phyloP scores from a whole-genome alignment of 2,888 invertebrate species.

The Catonia carolina region DNA sequence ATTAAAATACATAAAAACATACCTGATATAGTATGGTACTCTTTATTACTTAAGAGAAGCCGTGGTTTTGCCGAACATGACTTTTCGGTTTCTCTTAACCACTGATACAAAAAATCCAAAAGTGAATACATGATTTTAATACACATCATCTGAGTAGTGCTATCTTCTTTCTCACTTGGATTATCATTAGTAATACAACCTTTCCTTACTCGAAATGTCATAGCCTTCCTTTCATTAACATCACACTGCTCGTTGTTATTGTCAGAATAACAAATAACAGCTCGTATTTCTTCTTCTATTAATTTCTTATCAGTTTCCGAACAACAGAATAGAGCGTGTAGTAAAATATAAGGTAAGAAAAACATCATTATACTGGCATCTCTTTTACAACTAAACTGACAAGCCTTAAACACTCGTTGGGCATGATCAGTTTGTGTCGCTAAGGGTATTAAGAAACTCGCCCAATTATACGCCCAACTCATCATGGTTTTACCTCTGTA shows the following conservation, averaged over 20 bases:
- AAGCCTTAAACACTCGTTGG: constrained; percentile 57
- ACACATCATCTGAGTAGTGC: constrained; percentile 26
- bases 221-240: not conserved
- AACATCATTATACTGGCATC: constrained; percentile 64
- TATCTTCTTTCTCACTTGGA: not conserved
- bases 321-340: constrained; percentile 44
- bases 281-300: constrained; percentile 50
- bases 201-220: not conserved
- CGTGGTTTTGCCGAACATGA: no score
- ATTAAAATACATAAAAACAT: no score
- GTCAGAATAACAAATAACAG: constrained; percentile 42
- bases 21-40: no score
- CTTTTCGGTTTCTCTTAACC: constrained; percentile 47
- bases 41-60: no score
- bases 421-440: constrained; percentile 51
- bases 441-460: constrained; percentile 57
- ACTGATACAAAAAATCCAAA: constrained; percentile 68
- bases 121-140: constrained; percentile 53
- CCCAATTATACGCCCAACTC: constrained; percentile 70
- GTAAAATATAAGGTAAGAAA: constrained; percentile 66
- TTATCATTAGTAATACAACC: not conserved
- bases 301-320: constrained; percentile 42
- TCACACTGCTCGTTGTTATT: constrained; percentile 3
- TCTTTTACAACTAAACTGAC: constrained; percentile 66
- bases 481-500: constrained; percentile 4